These are phyloP conservation scores for Epiblema foenella DNA, from an alignment of 2,888 invertebrate genomes.

Conservation along the genomic window DNA sequence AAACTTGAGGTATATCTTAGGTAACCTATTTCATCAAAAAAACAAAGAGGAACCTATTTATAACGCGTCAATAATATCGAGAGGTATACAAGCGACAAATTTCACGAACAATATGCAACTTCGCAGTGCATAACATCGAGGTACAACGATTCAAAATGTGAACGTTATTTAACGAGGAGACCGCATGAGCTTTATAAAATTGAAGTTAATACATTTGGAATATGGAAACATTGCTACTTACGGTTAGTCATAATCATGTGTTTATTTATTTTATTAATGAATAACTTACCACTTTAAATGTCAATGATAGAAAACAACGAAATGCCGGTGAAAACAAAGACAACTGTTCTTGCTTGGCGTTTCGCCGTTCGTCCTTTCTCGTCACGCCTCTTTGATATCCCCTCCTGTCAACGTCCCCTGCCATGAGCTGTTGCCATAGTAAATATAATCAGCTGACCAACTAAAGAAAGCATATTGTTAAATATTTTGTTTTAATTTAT, in stretches of 20 bases:
- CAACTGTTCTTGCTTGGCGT: background rate
- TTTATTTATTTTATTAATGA: background rate
- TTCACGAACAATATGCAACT: background rate
- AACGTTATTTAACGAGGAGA: constrained; percentile 6
- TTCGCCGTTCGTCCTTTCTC: background rate
- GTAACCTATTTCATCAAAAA: constrained; percentile 1
- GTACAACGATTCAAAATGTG: constrained; percentile 2
- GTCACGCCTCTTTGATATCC: background rate
- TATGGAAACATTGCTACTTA: background rate
- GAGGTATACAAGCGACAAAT: background rate
- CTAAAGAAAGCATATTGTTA: background rate
- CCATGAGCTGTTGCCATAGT: background rate
- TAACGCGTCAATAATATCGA: background rate
- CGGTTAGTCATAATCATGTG: background rate
- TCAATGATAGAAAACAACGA: constrained; percentile 21
- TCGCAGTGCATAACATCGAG: background rate
- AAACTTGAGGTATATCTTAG: background rate
- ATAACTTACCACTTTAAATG: constrained; percentile 15
- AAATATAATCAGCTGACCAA: background rate
- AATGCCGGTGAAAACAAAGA: constrained; percentile 24
- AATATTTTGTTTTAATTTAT: background rate
- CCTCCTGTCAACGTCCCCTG: background rate
- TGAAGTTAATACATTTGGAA: background rate
- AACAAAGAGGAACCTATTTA: background rate
- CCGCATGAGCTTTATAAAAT: background rate